phyloP scores from a whole-genome alignment of 2,888 invertebrate genomes.

The Dysmachus trigonus region DNA sequence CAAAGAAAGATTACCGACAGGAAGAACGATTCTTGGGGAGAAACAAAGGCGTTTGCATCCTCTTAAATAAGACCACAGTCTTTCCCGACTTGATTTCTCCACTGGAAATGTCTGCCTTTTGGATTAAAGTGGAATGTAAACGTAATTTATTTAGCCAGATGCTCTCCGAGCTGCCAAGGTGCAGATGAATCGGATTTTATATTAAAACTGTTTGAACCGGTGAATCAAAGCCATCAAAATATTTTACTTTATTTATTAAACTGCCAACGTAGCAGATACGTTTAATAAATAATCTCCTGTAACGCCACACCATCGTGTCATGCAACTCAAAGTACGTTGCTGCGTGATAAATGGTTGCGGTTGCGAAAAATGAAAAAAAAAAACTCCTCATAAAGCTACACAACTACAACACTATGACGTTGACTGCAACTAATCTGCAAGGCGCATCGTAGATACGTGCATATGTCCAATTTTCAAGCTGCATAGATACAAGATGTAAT shows the following conservation, averaged over 20 bases:
- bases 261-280: background rate
- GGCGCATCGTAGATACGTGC: background rate
- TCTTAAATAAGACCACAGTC: background rate
- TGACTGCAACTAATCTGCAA: background rate
- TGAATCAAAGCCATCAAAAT: conserved; percentile 14
- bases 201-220: background rate
- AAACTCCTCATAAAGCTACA: background rate
- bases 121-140: background rate
- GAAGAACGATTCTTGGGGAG: background rate
- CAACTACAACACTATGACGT: background rate
- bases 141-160: background rate
- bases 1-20: background rate
- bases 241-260: conserved; percentile 8
- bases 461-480: background rate
- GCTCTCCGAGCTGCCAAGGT: background rate
- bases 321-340: background rate
- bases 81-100: background rate
- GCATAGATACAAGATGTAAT: background rate
- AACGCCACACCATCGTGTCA: background rate
- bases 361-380: background rate
- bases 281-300: conserved; percentile 11
- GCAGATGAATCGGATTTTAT: background rate
- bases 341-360: background rate
- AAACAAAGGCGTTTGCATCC: background rate
- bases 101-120: background rate